A percentile compares a stretch with the other conserved stretches of the same genome.
phyloP scores from a whole-genome alignment of 2,113 vertebrate genomes.

The Thermophis baileyi region DNA sequence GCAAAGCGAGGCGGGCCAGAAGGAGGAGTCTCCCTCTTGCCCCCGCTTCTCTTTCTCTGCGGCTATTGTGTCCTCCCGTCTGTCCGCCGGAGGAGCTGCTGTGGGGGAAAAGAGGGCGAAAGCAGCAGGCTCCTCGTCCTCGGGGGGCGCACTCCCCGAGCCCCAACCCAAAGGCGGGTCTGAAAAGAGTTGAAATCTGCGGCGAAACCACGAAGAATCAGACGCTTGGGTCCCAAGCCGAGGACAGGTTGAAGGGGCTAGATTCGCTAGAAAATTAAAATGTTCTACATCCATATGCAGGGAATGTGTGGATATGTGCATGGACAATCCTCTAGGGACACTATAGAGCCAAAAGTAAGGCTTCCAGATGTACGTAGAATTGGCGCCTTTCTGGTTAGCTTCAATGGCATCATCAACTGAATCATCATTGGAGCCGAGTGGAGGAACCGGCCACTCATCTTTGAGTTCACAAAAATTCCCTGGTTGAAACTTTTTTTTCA shows the following conservation, averaged over 20 bases:
- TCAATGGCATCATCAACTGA: not conserved
- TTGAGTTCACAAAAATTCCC: not conserved
- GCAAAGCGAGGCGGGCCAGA: slow-evolving; percentile 42
- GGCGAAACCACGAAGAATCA: too few species aligned
- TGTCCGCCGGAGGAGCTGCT: not conserved
- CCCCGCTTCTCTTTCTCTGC: not conserved
- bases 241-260: not conserved
- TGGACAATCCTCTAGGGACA: not conserved
- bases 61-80: not conserved
- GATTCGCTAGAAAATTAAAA: not conserved
- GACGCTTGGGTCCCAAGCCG: too few species aligned
- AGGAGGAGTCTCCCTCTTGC: slow-evolving; percentile 26
- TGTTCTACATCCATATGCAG: not conserved
- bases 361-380: not conserved
- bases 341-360: not conserved
- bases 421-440: not conserved
- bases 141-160: not conserved
- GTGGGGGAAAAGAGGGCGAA: not conserved
- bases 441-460: not conserved
- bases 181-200: not conserved
- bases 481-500: not conserved
- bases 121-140: not conserved
- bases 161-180: not conserved
- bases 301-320: not conserved
- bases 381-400: not conserved